Evolutionary conservation across 2,797 vertebrate genomes (phyloP).

Genomic region (Chelonia mydas): DNA sequence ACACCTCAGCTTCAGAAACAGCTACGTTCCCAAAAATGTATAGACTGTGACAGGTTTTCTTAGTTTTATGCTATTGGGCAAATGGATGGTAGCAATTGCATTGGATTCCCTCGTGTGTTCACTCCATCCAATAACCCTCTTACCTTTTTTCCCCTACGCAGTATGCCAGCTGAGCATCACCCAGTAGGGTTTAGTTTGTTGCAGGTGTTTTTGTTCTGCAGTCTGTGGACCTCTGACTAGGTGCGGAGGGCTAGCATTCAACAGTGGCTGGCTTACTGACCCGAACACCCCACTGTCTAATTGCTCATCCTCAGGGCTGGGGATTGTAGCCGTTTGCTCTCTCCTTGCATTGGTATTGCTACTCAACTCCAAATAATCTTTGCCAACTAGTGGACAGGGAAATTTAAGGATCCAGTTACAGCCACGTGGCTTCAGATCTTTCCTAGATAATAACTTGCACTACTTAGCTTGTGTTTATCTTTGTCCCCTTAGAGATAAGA

Average conservation of each 20-base stretch:
- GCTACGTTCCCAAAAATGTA: background rate
- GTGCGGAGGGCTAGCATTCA: background rate
- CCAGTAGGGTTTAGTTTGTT: background rate
- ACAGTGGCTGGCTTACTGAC: background rate
- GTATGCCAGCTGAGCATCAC: background rate
- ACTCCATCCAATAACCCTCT: background rate
- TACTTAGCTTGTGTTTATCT: background rate
- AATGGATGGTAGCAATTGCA: background rate
- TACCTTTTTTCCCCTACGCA: background rate
- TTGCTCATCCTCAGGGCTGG: accelerated
- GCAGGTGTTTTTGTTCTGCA: background rate
- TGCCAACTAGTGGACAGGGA: background rate
- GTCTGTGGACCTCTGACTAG: background rate
- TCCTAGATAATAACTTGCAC: background rate
- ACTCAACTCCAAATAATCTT: background rate
- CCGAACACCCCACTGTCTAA: background rate
- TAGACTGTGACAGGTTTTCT: background rate
- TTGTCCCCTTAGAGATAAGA: conserved; percentile 87
- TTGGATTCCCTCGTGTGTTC: background rate
- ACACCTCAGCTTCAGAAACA: background rate
- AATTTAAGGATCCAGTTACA: background rate
- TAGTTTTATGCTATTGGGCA: background rate
- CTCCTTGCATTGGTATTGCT: background rate
- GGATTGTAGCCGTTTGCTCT: background rate
- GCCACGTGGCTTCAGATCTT: background rate